Conservation (phyloP, 2,888 invertebrate species). For the Rhagonycha fulva region DNA sequence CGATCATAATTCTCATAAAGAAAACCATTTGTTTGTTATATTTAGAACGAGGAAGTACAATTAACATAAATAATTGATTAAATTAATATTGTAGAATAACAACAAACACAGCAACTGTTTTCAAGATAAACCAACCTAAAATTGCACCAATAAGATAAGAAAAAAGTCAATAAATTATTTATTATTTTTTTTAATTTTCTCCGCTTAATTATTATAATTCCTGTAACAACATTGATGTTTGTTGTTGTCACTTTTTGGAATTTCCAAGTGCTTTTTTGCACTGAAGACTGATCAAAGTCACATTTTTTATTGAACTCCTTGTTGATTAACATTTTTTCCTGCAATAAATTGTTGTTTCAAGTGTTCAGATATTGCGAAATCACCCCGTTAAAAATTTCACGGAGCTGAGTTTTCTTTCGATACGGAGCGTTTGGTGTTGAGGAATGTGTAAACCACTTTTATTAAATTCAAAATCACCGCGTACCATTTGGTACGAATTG, state of each 20-base stretch:
- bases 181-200: background rate
- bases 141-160: background rate
- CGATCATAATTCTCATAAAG: background rate
- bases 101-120: background rate
- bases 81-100: background rate
- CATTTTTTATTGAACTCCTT: background rate
- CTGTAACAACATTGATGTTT: background rate
- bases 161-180: background rate
- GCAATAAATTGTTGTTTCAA: background rate
- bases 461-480: background rate
- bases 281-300: background rate
- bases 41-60: background rate
- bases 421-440: background rate
- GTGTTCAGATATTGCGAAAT: background rate
- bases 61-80: background rate
- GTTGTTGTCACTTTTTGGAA: background rate
- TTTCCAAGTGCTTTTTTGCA: background rate
- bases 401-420: background rate
- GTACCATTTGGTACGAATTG: background rate
- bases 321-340: background rate
- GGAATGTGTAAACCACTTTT: background rate
- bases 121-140: background rate
- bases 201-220: background rate
- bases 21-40: background rate
- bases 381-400: background rate